These are phyloP conservation scores for Antheraea assamensis DNA, from an alignment of 2,888 invertebrate genomes.

Conservation along the genomic window DNA sequence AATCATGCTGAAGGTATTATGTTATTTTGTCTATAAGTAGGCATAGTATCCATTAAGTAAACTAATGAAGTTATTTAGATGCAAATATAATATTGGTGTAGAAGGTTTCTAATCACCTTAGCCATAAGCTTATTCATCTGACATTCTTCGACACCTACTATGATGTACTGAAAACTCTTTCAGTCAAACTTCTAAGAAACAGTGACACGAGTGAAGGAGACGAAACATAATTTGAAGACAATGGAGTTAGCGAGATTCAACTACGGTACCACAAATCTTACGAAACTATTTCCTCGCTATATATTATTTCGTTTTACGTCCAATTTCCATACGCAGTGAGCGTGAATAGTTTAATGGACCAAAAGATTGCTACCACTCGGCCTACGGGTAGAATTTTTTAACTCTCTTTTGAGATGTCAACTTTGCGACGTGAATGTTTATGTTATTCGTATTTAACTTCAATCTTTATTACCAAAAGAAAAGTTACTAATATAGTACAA, in stretches of 20 bases:
- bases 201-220: not conserved
- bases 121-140: too few species aligned
- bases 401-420: conserved; percentile 15
- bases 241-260: conserved; percentile 14
- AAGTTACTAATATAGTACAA: not conserved
- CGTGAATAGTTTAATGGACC: conserved; percentile 80
- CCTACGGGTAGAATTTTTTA: conserved; percentile 69
- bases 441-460: not conserved
- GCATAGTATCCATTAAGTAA: too few species aligned
- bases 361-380: conserved; percentile 75
- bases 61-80: too few species aligned
- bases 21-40: too few species aligned
- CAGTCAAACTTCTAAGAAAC: not conserved
- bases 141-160: not conserved
- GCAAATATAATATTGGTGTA: too few species aligned
- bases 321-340: conserved; percentile 80
- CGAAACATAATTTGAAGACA: conserved; percentile 1
- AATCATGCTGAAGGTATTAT: too few species aligned
- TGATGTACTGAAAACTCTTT: not conserved
- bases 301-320: conserved; percentile 78
- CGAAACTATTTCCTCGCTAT: conserved; percentile 67
- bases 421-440: not conserved
- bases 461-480: not conserved
- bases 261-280: conserved; percentile 58
- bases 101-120: too few species aligned